Conservation (phyloP, 2,113 vertebrate species). For the Fulmarus glacialis region DNA sequence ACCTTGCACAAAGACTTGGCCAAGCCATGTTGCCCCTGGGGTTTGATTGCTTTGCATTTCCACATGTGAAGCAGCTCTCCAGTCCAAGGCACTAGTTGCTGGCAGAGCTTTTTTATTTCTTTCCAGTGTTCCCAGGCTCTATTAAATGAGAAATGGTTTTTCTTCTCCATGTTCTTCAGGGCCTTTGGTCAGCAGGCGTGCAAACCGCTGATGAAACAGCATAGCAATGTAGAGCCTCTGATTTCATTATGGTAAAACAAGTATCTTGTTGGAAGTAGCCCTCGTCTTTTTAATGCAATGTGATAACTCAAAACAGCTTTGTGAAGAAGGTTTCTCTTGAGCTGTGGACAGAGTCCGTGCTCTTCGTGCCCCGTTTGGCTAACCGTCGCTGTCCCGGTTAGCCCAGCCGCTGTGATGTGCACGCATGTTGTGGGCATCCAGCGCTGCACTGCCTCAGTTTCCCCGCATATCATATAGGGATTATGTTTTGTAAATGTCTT, state of each 20-base stretch:
- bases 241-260: neutral
- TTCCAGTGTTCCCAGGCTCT: neutral
- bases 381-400: neutral
- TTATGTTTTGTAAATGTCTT: neutral
- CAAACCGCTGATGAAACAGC: conserved; percentile 11
- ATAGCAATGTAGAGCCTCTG: neutral
- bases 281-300: accelerated
- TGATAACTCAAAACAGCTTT: neutral
- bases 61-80: neutral
- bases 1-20: neutral
- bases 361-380: neutral
- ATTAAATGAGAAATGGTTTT: neutral
- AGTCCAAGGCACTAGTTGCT: neutral
- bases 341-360: neutral
- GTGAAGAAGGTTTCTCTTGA: neutral
- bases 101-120: neutral
- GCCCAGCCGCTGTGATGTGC: neutral
- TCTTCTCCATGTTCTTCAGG: neutral
- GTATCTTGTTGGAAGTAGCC: neutral
- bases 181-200: neutral
- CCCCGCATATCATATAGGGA: accelerated
- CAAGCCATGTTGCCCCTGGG: neutral
- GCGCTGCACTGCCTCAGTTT: neutral
- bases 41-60: neutral
- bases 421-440: neutral